phyloP scores from a whole-genome alignment of 2,113 vertebrate species.

The Apteryx mantelli region DNA sequence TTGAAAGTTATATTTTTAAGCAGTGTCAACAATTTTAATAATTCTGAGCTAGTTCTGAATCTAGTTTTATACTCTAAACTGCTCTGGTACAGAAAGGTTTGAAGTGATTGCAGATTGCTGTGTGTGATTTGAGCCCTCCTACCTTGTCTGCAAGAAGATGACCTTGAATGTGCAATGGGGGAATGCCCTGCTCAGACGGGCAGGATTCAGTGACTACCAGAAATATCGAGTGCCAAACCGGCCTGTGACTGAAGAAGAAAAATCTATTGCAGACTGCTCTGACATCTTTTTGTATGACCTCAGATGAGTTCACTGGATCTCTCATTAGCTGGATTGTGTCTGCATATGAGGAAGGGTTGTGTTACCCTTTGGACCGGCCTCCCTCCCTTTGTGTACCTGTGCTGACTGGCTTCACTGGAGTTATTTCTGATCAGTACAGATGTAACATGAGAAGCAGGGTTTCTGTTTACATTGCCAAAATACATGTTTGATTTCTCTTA shows the following conservation, averaged over 20 bases:
- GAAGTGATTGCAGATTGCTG: background rate
- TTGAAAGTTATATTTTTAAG: background rate
- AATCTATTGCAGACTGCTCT: background rate
- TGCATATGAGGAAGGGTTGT: background rate
- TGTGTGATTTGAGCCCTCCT: background rate
- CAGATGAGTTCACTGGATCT: background rate
- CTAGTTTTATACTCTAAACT: background rate
- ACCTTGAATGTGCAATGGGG: background rate
- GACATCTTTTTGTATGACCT: background rate
- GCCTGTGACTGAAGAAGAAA: accelerated
- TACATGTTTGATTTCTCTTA: background rate
- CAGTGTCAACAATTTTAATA: background rate
- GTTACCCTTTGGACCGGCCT: background rate
- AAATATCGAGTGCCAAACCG: accelerated
- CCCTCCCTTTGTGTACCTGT: background rate
- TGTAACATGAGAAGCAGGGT: background rate
- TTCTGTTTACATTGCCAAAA: background rate
- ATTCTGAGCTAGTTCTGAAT: background rate
- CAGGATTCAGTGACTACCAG: background rate
- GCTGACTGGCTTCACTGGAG: background rate
- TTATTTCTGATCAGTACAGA: background rate
- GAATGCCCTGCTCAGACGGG: background rate
- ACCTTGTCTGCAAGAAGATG: background rate
- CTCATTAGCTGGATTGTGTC: accelerated
- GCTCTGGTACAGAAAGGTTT: background rate